Conservation (phyloP, 2,797 vertebrate species). For the Neosilurus hyrtlii region DNA sequence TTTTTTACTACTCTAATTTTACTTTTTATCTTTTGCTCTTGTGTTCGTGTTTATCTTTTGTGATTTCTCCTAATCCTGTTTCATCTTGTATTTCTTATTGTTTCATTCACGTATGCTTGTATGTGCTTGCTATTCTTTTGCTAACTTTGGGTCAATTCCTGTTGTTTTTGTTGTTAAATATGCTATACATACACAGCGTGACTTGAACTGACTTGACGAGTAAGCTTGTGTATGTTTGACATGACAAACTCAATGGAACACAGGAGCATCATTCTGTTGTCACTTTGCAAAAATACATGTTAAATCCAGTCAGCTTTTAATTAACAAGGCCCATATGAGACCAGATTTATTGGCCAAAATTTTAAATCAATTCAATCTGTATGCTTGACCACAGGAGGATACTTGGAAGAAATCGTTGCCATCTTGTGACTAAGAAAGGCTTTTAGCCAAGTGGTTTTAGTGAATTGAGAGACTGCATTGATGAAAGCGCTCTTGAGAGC, state of each 20-base stretch:
- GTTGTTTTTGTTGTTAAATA: background rate
- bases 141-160: background rate
- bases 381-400: constrained; percentile 38
- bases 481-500: constrained; percentile 20
- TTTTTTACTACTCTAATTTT: too few relatives aligned
- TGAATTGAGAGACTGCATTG: constrained; percentile 22
- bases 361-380: constrained; percentile 42
- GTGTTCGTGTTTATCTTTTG: too few relatives aligned
- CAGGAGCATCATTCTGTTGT: background rate
- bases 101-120: too few relatives aligned
- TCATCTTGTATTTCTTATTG: too few relatives aligned
- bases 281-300: constrained; percentile 9
- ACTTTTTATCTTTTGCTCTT: too few relatives aligned
- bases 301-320: constrained; percentile 31
- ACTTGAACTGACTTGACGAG: background rate
- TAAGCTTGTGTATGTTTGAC: background rate
- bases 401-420: constrained; percentile 33
- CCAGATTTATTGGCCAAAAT: constrained; percentile 24
- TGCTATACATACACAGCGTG: background rate
- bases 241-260: background rate
- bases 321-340: constrained; percentile 44
- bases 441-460: constrained; percentile 20
- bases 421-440: constrained; percentile 28
- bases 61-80: too few relatives aligned
- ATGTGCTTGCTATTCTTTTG: too few relatives aligned